Conservation (phyloP, 2,797 vertebrate species). For the Ctenopoma multispine region DNA sequence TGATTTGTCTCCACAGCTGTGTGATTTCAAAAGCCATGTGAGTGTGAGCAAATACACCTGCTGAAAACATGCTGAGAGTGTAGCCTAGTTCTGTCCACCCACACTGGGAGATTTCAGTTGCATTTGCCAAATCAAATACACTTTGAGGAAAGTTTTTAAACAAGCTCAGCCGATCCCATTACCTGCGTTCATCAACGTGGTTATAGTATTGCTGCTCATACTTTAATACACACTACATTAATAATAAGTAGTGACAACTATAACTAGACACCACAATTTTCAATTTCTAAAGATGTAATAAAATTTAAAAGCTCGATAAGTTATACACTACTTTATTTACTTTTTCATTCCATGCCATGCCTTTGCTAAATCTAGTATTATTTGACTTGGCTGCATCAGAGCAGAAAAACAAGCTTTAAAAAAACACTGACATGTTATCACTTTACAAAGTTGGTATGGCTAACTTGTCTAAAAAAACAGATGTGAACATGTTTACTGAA, state of each 20-base stretch:
- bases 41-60: conserved; percentile 80
- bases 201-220: not conserved
- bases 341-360: too few relatives aligned
- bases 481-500: too few relatives aligned
- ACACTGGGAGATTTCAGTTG: conserved; percentile 45
- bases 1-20: conserved; percentile 79
- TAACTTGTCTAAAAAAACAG: too few relatives aligned
- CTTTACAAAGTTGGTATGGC: too few relatives aligned
- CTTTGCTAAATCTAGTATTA: not conserved
- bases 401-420: not conserved
- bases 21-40: conserved; percentile 68
- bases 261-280: not conserved
- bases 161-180: not conserved
- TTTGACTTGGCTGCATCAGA: not conserved
- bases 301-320: too few relatives aligned
- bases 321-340: too few relatives aligned
- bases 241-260: not conserved
- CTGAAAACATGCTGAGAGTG: conserved; percentile 75
- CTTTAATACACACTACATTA: not conserved
- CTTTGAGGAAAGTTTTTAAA: conserved; percentile 7
- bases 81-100: conserved; percentile 41
- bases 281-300: too few relatives aligned
- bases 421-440: too few relatives aligned
- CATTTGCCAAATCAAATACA: conserved; percentile 69
- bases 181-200: not conserved